phyloP scores from a whole-genome alignment of 2,888 invertebrate species.

The Diploptera punctata region DNA sequence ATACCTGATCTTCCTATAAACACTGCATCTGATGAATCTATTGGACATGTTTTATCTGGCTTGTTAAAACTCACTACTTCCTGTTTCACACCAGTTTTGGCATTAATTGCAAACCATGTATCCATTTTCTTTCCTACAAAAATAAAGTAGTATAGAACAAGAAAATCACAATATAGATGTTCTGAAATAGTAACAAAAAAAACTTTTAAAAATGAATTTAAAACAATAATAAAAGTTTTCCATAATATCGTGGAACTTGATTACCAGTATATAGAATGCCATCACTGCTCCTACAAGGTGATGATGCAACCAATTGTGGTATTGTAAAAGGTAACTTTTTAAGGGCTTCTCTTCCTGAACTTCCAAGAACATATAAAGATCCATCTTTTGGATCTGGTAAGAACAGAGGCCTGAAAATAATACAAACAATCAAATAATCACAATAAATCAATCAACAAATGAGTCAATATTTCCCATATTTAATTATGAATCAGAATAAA shows the following conservation, averaged over 20 bases:
- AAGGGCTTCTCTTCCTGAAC: constrained; percentile 57
- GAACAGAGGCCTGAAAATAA: constrained; percentile 87
- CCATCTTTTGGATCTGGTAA: constrained; percentile 97
- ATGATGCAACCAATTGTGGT: constrained; percentile 93
- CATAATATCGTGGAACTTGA: no score
- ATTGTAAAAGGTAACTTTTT: constrained; percentile 97
- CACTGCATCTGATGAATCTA: constrained; percentile 71
- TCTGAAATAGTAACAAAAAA: no score
- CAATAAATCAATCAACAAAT: no score
- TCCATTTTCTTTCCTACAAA: constrained; percentile 77
- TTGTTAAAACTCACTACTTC: constrained; percentile 68
- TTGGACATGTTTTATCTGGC: constrained; percentile 71
- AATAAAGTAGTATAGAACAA: constrained; percentile 4
- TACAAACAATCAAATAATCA: no score
- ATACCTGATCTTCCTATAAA: constrained; percentile 78
- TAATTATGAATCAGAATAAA: no score
- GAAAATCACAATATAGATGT: not conserved
- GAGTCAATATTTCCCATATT: no score
- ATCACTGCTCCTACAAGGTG: constrained; percentile 94
- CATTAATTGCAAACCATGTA: constrained; percentile 91
- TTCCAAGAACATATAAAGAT: constrained; percentile 82
- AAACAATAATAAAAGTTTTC: no score
- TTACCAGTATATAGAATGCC: constrained; percentile 95
- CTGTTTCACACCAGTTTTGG: constrained; percentile 69
- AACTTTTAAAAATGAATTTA: no score